Percentiles rank a stretch among this genome's conserved stretches.
Evolutionary conservation across 2,113 vertebrate genomes (phyloP).

Genomic region (Perognathus longimembris): DNA sequence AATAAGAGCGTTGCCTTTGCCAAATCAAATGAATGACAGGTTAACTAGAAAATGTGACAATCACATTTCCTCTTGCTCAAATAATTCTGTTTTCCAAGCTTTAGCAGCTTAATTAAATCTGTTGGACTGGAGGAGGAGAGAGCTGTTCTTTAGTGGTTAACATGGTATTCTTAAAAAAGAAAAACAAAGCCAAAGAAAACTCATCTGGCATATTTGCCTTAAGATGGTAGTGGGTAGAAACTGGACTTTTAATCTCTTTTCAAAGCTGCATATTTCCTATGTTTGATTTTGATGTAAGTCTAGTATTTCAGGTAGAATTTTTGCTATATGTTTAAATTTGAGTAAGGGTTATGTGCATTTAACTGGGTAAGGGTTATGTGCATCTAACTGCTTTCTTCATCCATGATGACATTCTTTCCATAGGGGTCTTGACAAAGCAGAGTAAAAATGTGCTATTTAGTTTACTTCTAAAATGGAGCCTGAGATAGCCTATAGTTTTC

Average conservation of each 20-base stretch:
- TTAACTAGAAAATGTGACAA: conserved; percentile 81
- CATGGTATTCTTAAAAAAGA: conserved; percentile 73
- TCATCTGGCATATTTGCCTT: conserved; percentile 64
- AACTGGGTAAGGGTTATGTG: conserved; percentile 51
- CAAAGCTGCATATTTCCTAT: conserved; percentile 26
- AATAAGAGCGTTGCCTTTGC: conserved; percentile 68
- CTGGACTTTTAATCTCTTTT: conserved; percentile 53
- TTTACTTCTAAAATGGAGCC: conserved; percentile 53
- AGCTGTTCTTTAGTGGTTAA: conserved; percentile 73
- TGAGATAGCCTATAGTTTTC: conserved; percentile 57
- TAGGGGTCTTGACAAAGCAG: conserved; percentile 66
- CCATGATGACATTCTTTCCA: conserved; percentile 28
- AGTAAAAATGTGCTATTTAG: conserved; percentile 57
- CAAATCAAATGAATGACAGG: conserved; percentile 76
- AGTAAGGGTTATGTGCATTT: conserved; percentile 50
- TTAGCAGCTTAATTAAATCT: conserved; percentile 81
- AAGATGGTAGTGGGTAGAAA: conserved; percentile 62
- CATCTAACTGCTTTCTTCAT: conserved; percentile 52
- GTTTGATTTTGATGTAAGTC: conserved; percentile 39
- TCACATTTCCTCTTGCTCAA: conserved; percentile 81
- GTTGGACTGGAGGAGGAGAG: conserved; percentile 72
- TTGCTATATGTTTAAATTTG: conserved; percentile 50
- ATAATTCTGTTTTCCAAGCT: conserved; percentile 81
- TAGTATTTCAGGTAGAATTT: conserved; percentile 52
- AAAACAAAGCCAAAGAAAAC: conserved; percentile 78